Base-by-base conservation (phyloP, 1,140 invertebrate genomes). In the Scaptodrosophila lebanonensis region DNA sequence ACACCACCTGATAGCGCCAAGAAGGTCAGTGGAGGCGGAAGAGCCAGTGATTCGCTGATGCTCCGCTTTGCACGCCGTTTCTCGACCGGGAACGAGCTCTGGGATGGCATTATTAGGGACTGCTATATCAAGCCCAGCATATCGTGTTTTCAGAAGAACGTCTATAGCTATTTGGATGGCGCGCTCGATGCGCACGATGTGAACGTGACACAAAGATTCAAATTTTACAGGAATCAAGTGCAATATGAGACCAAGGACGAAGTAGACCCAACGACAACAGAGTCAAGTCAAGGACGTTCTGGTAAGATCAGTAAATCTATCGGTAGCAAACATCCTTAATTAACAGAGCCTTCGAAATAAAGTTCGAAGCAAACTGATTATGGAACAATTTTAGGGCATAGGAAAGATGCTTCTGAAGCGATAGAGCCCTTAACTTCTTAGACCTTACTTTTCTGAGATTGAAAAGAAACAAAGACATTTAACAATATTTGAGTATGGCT, bases 121-220 rank as follows among this genome's bases (percentile, higher is more conserved):
- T 95, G 93, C 63, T 89, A 89, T 13, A 87, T 88, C 13, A 88
- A 89, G 50, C 90, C 92, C 13, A 90, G 91, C 30, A 89, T 93
- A 66, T 90, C 90, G 30, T 95, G 93, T 68, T 91, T 95, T 17
- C 92, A 93, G 67, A 93, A 92, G 59, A 93, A 93, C 66, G 91
- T 94, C 3, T 93, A 92, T 66, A 87, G 88, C 6, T 94, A 92
- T 72, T 73, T 95, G 33, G 91, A 93, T 49, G 88, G 89, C 8
- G 90, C 89, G 13, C 88, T 95, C 18, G 89, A 90, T 32, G 89
- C 89, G 20, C 87, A 87, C 30, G 93, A 94, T 73, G 88, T 93
- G 4, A 91, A 91, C 20, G 87, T 94, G 0, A 91, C 91, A n/a
- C 89, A 91, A 70, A 91, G 91, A 56, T 79, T 94, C n/a, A 89